Evolutionary conservation across 2,797 vertebrate genomes (phyloP), one percentile per base, ranked within the genome.

Genomic region (Xerus rutilus): DNA sequence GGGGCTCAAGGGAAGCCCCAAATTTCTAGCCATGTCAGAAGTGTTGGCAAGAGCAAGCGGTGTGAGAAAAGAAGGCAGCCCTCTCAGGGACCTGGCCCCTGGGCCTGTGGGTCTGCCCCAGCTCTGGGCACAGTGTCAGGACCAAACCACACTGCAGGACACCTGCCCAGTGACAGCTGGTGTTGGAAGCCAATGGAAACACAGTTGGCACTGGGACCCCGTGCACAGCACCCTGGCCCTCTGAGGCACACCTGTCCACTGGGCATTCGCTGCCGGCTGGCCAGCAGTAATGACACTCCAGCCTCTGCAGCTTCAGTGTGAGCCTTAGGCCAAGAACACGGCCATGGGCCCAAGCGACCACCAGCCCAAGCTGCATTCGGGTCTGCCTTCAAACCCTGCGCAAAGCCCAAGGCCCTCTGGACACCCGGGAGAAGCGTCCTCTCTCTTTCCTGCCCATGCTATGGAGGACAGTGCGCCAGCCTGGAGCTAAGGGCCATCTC

Each of bases 301-400:
- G 1, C 23, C 59, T 13, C 28, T 7, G 23, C 9, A 7, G 6
- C 4, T 30, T 49, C 30, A 4, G 1, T 13, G 2, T 1, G 7
- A 8, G 25, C 43, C 64, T 45, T 11, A 15, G 13, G 8, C 43
- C 25, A 21, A 54, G 49, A 35, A 64, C 10, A 3, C 10, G 23
- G 43, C 15, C 52, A 8, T 0, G 35, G 23, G 5, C 23, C 23
- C 59, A 59, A 30, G 13, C 5, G 3, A 20, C 9, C 5, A 39
- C 12, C 11, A 23, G 32, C 10, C 23, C 9, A 7, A 0, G 10
- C 57, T 59, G 57, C 8, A 18, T 18, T 54, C 54, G 20, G 12
- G 12, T 2, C 12, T 0, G 4, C 8, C 35, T 3, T 35, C 6
- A 4, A 18, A 15, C 78, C 35, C 6, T n/a, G 13, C 2, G 21